Evolutionary conservation across 2,113 vertebrate species (phyloP), one percentile per base, ranked within the genome.

Genomic region (Leuciscus idus): DNA sequence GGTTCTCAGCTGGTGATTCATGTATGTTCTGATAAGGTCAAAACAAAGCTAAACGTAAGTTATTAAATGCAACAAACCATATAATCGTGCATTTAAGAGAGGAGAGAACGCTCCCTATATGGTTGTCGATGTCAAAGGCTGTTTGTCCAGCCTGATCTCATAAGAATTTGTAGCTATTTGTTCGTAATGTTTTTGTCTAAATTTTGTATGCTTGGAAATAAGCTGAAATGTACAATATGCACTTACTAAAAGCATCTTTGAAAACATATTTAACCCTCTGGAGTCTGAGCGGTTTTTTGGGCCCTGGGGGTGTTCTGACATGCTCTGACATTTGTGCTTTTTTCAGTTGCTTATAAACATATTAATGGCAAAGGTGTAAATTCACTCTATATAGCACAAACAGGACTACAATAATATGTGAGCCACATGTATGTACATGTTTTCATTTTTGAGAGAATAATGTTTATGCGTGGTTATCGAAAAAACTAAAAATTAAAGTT

Each of bases 21-120:
- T 50, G 28, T 77, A 52, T 77, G 28, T 33, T 77, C 48, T 30
- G 50, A 77, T 52, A 55, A 55, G 75, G 75, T 77, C 75, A 77
- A 33, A 77, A 77, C 50, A 77, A 77, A 77, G 48, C 48, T 77
- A 77, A 77, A 77, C 28, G 4, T 30, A 23, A 77, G 75, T 28
- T 28, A 55, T 77, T 77, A 30, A 55, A 55, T 30, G 48, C 50
- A 77, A 50, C 50, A 77, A 77, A 77, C 75, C 75, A 55, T 77
- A 23, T 77, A 77, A 77, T 77, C 2, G 8, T 55, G 50, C 50
- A 33, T 77, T 55, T 77, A 77, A 52, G 48, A 33, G 46, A 21
- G 46, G n/a, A 28, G 50, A 30, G 30, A 10, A 30, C 5, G 2
- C 48, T 11, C 55, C 28, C 15, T 28, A 0, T 55, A 4, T 50